A percentile compares a stretch with the other conserved stretches of the same genome.
These are phyloP conservation scores for Drosophila antonietae DNA, from an alignment of 2,888 invertebrate genomes.

Conservation along the genomic window DNA sequence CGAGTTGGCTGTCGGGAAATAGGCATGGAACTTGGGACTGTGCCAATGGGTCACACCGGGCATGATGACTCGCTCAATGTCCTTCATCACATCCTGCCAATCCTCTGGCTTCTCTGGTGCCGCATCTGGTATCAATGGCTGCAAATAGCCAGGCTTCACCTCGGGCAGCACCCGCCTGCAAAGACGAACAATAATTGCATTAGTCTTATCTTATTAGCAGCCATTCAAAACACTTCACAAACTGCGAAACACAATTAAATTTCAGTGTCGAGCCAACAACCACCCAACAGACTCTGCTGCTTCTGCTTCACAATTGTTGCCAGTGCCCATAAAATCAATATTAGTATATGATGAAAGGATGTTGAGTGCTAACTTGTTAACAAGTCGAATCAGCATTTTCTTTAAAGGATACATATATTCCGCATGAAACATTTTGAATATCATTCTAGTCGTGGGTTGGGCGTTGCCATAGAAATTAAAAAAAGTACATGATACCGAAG, in stretches of 20 bases:
- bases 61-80: slow-evolving; percentile 98
- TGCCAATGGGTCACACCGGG: slow-evolving; percentile 99
- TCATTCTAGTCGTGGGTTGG: neutral
- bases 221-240: slow-evolving; percentile 35
- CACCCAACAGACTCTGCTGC: neutral
- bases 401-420: neutral
- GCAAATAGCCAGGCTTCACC: slow-evolving; percentile 97
- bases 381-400: neutral
- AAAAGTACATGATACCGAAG: too few species aligned
- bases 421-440: neutral
- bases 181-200: slow-evolving; percentile 53
- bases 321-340: slow-evolving; percentile 32
- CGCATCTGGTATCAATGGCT: slow-evolving; percentile 92
- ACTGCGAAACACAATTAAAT: slow-evolving; percentile 53
- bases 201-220: slow-evolving; percentile 38
- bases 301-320: slow-evolving; percentile 35
- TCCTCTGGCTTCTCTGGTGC: slow-evolving; percentile 94
- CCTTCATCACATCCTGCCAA: slow-evolving; percentile 96
- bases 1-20: slow-evolving; percentile 96
- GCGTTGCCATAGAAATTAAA: neutral
- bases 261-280: slow-evolving; percentile 2
- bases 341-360: neutral
- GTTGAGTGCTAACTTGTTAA: neutral
- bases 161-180: slow-evolving; percentile 93
- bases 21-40: slow-evolving; percentile 97